Evolutionary conservation across 92 coral and sea anemone species (phyloP).

Genomic region (Metridium senile): DNA sequence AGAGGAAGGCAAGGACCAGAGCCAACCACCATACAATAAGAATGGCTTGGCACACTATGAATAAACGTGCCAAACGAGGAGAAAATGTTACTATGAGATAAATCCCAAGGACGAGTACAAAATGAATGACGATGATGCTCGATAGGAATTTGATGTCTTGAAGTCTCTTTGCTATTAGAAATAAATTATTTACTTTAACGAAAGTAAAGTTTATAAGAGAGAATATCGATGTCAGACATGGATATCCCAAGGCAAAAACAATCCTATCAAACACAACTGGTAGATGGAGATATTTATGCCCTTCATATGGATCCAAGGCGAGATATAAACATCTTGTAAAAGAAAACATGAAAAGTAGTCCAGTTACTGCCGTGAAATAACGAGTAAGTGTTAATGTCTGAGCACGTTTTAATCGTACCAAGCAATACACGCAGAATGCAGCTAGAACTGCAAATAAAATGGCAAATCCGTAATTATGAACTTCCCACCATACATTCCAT

Average conservation of each 20-base stretch:
- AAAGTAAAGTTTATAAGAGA: conserved; percentile 82
- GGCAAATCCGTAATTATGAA: conserved; percentile 74
- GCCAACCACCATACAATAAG: conserved; percentile 72
- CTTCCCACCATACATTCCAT: conserved; percentile 78
- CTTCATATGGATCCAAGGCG: conserved; percentile 72
- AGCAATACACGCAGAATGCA: conserved; percentile 54
- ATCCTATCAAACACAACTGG: conserved; percentile 75
- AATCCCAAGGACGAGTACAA: conserved; percentile 53
- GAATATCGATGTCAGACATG: conserved; percentile 73
- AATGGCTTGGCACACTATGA: conserved; percentile 72
- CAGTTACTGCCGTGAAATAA: conserved; percentile 67
- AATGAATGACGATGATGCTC: conserved; percentile 62
- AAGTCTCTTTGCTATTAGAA: conserved; percentile 60
- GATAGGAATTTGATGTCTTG: conserved; percentile 71
- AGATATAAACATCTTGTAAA: conserved; percentile 59
- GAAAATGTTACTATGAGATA: conserved; percentile 58
- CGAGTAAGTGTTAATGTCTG: conserved; percentile 55
- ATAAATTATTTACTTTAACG: conserved; percentile 69
- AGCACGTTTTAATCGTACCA: conserved; percentile 47
- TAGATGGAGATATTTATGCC: conserved; percentile 60
- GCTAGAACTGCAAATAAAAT: conserved; percentile 44
- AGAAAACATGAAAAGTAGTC: conserved; percentile 58
- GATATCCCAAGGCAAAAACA: conserved; percentile 75
- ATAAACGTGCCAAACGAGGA: conserved; percentile 63
- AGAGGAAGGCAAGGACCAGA: conserved; percentile 58